phyloP scores from a whole-genome alignment of 2,888 invertebrate genomes.

The Agrotis clavis region DNA sequence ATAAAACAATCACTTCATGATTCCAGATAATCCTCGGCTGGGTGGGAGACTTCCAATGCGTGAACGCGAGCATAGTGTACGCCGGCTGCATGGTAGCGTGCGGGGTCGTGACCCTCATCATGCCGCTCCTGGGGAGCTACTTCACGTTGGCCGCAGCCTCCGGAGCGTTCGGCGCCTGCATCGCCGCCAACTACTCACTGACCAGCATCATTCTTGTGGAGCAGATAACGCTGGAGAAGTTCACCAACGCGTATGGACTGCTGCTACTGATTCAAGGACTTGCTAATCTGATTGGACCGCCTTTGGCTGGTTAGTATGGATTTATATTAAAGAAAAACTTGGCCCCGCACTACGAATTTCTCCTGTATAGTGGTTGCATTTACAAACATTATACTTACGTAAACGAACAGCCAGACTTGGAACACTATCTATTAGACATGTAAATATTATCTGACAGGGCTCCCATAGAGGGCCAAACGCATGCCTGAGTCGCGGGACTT shows the following conservation, averaged over 20 bases:
- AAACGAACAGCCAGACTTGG: no score
- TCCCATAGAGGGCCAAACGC: no score
- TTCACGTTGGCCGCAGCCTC: constrained; percentile 92
- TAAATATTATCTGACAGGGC: no score
- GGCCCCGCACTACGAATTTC: no score
- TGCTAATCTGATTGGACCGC: constrained; percentile 97
- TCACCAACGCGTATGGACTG: constrained; percentile 97
- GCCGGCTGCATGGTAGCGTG: constrained; percentile 95
- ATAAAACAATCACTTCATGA: constrained; percentile 28
- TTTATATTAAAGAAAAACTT: not conserved
- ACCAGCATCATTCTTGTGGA: constrained; percentile 97
- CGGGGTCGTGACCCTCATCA: constrained; percentile 92
- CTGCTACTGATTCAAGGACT: constrained; percentile 97
- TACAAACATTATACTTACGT: no score
- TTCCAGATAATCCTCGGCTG: constrained; percentile 95
- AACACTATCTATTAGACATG: no score
- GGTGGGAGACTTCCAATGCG: constrained; percentile 95
- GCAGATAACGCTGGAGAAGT: constrained; percentile 96
- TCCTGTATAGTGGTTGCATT: no score
- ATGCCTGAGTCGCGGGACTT: no score
- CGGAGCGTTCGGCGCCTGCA: constrained; percentile 96
- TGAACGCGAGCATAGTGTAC: constrained; percentile 95
- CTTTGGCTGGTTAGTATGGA: constrained; percentile 94
- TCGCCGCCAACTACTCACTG: constrained; percentile 97
- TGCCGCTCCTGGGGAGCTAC: constrained; percentile 92